Evolutionary conservation across 2,888 invertebrate genomes (phyloP), one percentile per base, ranked within the genome.

Genomic region (Caenorhabditis drosophilae): DNA sequence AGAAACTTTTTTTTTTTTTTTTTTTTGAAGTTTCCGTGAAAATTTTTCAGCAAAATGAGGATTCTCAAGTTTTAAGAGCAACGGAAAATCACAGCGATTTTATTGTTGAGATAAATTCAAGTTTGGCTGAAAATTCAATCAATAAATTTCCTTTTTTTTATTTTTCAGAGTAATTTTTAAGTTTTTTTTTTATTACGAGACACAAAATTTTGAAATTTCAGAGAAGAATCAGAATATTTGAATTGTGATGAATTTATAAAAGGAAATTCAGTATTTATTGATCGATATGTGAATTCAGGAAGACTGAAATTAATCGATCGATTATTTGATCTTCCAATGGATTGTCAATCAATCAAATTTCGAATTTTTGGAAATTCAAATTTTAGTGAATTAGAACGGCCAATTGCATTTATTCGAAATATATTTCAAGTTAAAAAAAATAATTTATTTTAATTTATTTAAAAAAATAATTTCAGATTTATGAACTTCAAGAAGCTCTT

Each of bases 401-500:
- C 64, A 3, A 55, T 64, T 20, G 64, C 64, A 11, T 51, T 58
- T 26, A 55, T 58, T 2, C 11, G 64, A 25, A 58, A 53, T 9
- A 55, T 64, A 25, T 64, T 25, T 35, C 52, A 50, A n/a, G 27
- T 63, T 4, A 26, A 25, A n/a, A 12, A n/a, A n/a, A 45, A 26
- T 45, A 18, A 4, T 31, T 31, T 15, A 9, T 40, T 11, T 42
- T 42, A 4, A 42, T 42, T 18, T 11, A 18, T 23, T 42, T 23
- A 4, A 15, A 20, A 23, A 22, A 42, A 42, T 42, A 23, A 15
- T 46, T 46, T 7, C 25, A 48, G 48, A 11, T 48, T 15, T 64
- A 64, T 23, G 64, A 58, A 51, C 49, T 64, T 12, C 64, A 64
- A 40, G 64, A 64, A 35, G 58, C 58, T 2, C 31, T 64, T 16